A percentile compares a stretch with the other conserved stretches of the same genome.
Evolutionary conservation across 1,140 invertebrate species (phyloP).

Genomic region (Atta texana): DNA sequence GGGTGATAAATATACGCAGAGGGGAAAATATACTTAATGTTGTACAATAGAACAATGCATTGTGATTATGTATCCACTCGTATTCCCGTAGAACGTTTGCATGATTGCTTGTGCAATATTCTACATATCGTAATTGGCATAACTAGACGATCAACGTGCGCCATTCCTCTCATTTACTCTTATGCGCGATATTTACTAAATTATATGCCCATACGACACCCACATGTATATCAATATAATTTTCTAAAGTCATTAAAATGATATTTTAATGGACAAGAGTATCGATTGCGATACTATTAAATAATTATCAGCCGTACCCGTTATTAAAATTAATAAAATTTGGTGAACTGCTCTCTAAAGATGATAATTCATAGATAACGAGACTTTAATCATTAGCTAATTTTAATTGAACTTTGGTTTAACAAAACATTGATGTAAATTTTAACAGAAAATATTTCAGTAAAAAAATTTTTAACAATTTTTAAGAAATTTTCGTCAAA

Average conservation of each 20-base stretch:
- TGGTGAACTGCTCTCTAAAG: background rate
- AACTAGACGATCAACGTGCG: background rate
- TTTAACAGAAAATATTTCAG: background rate
- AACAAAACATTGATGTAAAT: background rate
- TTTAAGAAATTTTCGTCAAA: background rate
- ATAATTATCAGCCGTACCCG: background rate
- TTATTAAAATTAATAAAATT: conserved; percentile 22
- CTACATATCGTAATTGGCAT: background rate
- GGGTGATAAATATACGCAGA: background rate
- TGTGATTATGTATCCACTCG: conserved; percentile 3
- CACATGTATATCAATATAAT: background rate
- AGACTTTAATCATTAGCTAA: background rate
- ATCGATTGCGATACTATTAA: background rate
- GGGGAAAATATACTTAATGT: conserved; percentile 33
- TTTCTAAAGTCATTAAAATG: background rate
- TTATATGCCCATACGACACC: background rate
- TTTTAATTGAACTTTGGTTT: background rate
- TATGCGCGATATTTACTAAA: background rate
- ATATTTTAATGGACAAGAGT: background rate
- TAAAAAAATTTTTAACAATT: background rate
- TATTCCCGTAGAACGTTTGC: conserved; percentile 11
- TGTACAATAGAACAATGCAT: conserved; percentile 15
- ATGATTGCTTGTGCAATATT: conserved; percentile 9
- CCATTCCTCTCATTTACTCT: background rate
- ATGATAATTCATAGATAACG: background rate